phyloP scores from a whole-genome alignment of 2,888 invertebrate species.

The Sarcophaga caerulescens region DNA sequence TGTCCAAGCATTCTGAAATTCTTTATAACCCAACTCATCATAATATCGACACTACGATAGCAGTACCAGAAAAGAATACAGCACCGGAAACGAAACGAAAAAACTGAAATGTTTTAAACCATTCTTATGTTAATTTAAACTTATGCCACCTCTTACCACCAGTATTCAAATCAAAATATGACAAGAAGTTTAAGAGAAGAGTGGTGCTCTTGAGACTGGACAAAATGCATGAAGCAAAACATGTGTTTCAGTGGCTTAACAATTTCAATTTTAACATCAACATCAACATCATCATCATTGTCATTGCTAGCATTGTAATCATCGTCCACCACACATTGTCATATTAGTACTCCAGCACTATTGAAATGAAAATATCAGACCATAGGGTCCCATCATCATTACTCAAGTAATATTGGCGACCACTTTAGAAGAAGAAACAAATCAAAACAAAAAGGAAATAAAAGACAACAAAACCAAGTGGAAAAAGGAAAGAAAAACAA shows the following conservation, averaged over 20 bases:
- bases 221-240: slow-evolving; percentile 64
- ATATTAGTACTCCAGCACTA: neutral
- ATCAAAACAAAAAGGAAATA: neutral
- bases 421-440: slow-evolving; percentile 33
- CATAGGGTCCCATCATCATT: slow-evolving; percentile 22
- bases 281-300: neutral
- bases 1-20: no score
- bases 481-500: slow-evolving; percentile 5
- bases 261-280: slow-evolving; percentile 39
- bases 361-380: neutral
- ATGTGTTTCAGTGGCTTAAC: slow-evolving; percentile 67
- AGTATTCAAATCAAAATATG: slow-evolving; percentile 9
- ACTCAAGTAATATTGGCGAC: slow-evolving; percentile 56
- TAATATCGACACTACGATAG: slow-evolving; percentile 24
- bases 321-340: neutral
- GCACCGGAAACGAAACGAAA: slow-evolving; percentile 70
- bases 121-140: slow-evolving; percentile 74
- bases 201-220: slow-evolving; percentile 41
- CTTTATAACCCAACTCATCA: slow-evolving; percentile 3
- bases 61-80: slow-evolving; percentile 17
- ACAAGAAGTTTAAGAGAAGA: slow-evolving; percentile 15
- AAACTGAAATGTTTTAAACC: slow-evolving; percentile 64
- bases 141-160: slow-evolving; percentile 49
- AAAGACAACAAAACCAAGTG: neutral
- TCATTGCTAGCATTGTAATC: neutral